These are phyloP conservation scores for Bagarius yarrelli DNA, from an alignment of 2,113 vertebrate genomes.

Conservation along the genomic window DNA sequence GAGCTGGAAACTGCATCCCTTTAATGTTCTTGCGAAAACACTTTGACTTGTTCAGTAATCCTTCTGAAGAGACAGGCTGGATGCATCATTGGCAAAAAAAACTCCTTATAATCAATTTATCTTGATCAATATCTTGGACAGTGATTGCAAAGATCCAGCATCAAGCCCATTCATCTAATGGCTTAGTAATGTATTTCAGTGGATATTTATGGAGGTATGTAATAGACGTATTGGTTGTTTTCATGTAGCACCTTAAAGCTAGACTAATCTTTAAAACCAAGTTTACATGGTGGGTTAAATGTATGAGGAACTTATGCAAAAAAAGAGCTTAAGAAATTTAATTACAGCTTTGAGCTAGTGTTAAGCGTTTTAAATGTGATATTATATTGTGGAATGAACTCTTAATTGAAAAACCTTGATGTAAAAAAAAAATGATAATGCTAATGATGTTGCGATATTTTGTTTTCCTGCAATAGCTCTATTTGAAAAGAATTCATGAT, in stretches of 20 bases:
- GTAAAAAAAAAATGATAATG: no score
- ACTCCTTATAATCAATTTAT: no score
- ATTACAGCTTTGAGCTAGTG: background rate
- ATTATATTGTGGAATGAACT: no score
- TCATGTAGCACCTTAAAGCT: conserved; percentile 59
- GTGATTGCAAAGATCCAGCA: conserved; percentile 12
- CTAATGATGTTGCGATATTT: no score
- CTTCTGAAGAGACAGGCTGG: background rate
- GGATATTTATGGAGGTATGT: conserved; percentile 52
- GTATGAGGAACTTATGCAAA: background rate
- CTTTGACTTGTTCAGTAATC: conserved; percentile 40
- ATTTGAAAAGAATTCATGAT: no score
- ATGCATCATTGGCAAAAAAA: conserved; percentile 3
- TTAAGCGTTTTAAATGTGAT: background rate
- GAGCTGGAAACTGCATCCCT: background rate
- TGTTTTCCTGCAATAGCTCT: no score
- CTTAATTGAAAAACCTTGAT: no score
- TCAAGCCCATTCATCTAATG: conserved; percentile 37
- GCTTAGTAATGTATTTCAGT: conserved; percentile 43
- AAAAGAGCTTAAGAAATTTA: background rate
- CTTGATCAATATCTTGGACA: background rate
- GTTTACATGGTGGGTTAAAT: conserved; percentile 9
- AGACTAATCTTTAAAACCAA: conserved; percentile 53
- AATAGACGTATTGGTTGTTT: conserved; percentile 54
- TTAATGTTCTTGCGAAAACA: conserved; percentile 29